Percentiles rank a stretch among this genome's conserved stretches.
phyloP scores from a whole-genome alignment of 1,140 invertebrate genomes.

The Periplaneta americana region DNA sequence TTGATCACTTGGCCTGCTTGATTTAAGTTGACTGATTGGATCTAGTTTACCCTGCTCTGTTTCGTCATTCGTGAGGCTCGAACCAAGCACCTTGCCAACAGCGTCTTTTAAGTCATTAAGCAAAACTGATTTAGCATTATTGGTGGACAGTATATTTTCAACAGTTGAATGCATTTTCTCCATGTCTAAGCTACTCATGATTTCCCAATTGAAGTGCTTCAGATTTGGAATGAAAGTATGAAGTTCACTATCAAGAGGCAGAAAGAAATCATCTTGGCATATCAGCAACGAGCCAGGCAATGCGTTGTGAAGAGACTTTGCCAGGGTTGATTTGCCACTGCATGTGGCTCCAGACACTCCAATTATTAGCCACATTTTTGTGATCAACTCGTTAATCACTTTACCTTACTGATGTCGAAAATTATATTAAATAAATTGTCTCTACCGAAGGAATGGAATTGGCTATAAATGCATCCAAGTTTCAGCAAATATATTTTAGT shows the following conservation, averaged over 20 bases:
- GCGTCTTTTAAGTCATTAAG: background rate
- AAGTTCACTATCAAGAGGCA: constrained; percentile 55
- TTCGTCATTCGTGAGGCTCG: background rate
- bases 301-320: constrained; percentile 47
- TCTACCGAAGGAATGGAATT: background rate
- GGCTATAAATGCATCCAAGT: background rate
- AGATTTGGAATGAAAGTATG: constrained; percentile 58
- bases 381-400: background rate
- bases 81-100: background rate
- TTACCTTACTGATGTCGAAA: background rate
- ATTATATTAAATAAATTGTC: background rate
- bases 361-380: constrained; percentile 53
- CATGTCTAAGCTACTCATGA: constrained; percentile 69
- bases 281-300: constrained; percentile 51
- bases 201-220: constrained; percentile 74
- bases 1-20: background rate
- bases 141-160: constrained; percentile 31
- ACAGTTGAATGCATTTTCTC: constrained; percentile 58
- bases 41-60: background rate
- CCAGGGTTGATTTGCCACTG: constrained; percentile 73
- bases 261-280: constrained; percentile 75
- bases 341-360: constrained; percentile 73
- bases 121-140: background rate
- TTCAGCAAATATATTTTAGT: too few species aligned
- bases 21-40: background rate